Evolutionary conservation across 2,888 invertebrate species (phyloP).

Genomic region (Idaea dimidiata): DNA sequence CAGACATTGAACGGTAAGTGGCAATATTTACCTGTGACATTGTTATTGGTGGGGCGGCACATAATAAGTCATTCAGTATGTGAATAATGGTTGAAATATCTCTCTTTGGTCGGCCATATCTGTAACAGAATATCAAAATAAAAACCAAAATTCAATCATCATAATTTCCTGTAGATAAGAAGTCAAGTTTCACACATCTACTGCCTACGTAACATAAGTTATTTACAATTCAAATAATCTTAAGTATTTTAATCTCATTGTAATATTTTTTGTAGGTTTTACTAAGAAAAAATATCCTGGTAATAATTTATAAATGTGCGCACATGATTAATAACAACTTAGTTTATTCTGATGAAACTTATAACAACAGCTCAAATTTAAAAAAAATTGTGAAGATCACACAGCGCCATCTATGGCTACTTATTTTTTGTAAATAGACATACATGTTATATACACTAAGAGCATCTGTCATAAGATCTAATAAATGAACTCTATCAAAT

Average conservation of each 20-base stretch:
- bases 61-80: constrained; percentile 95
- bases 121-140: constrained; percentile 41
- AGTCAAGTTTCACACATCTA: neutral
- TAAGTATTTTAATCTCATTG: constrained; percentile 8
- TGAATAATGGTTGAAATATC: constrained; percentile 98
- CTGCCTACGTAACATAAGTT: neutral
- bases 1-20: constrained; percentile 11
- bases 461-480: no score
- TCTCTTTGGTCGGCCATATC: constrained; percentile 93
- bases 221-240: constrained; percentile 9
- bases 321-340: no score
- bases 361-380: no score
- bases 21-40: constrained; percentile 70
- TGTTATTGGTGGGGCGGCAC: constrained; percentile 88
- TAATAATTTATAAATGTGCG: no score
- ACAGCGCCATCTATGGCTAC: no score
- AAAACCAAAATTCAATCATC: neutral
- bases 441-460: no score
- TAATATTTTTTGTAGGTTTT: neutral
- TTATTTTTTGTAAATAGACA: no score
- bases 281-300: neutral
- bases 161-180: constrained; percentile 1
- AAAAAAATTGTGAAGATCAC: no score
- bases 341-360: neutral
- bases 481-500: no score